phyloP scores from a whole-genome alignment of 2,113 vertebrate genomes.

The human (Homo sapiens) region GRCh38 chrX:101015001-101015500 shows the following conservation, averaged over 20 bases:
- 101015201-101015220: neutral
- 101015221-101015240: neutral
- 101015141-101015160: neutral
- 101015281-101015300: neutral
- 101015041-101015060: neutral
- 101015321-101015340: neutral
- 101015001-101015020: neutral
- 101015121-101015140: neutral
- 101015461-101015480: neutral
- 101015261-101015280: neutral
- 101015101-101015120: neutral
- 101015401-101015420: neutral
- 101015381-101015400: neutral
- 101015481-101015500: neutral
- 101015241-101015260: neutral
- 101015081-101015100: neutral
- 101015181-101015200: neutral
- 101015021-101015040: neutral
- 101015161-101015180: neutral
- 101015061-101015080: neutral
- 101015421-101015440: constrained; percentile 23
- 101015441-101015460: neutral
- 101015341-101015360: neutral
- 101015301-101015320: neutral
- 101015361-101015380: neutral